Conservation (phyloP, 1,140 invertebrate genomes). For the Drosophila pectinifera region DNA sequence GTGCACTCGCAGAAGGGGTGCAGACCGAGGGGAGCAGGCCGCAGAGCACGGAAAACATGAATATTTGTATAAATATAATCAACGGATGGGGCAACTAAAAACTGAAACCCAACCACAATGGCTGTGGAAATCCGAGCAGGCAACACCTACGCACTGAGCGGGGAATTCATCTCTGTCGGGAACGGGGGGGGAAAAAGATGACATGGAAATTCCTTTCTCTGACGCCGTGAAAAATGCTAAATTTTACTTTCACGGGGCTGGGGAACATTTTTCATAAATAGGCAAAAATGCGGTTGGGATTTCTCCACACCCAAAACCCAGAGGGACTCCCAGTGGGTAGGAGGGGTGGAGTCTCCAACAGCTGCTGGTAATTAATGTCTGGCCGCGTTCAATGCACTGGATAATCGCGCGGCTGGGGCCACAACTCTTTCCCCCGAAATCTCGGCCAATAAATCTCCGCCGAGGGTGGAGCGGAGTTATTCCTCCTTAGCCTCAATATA, state of each 20-base stretch:
- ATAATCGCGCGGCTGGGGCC: conserved; percentile 72
- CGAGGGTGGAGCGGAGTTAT: conserved; percentile 63
- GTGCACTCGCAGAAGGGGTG: conserved; percentile 50
- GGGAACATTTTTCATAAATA: conserved; percentile 76
- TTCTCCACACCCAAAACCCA: conserved; percentile 13
- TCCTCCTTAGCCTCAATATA: conserved; percentile 55
- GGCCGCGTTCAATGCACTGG: conserved; percentile 79
- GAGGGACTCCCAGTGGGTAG: not conserved
- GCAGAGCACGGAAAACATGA: conserved; percentile 11
- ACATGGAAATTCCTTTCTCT: conserved; percentile 57
- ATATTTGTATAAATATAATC: conserved; percentile 33
- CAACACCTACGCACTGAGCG: conserved; percentile 53
- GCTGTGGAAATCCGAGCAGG: conserved; percentile 66
- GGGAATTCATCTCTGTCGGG: conserved; percentile 11
- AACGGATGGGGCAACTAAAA: conserved; percentile 12
- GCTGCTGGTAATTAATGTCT: conserved; percentile 79
- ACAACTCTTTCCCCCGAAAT: conserved; percentile 75
- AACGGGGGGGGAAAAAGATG: conserved; percentile 32
- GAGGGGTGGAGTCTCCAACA: conserved; percentile 42
- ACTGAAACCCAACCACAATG: conserved; percentile 31
- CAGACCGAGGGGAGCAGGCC: conserved; percentile 7
- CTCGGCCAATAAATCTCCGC: conserved; percentile 76
- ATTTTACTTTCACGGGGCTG: conserved; percentile 23
- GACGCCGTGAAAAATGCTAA: conserved; percentile 39
- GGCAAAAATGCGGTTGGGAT: conserved; percentile 66